A percentile compares a stretch with the other conserved stretches of the same genome.
Evolutionary conservation across 2,113 vertebrate genomes (phyloP).

Genomic region (Solenodon paradoxus): DNA sequence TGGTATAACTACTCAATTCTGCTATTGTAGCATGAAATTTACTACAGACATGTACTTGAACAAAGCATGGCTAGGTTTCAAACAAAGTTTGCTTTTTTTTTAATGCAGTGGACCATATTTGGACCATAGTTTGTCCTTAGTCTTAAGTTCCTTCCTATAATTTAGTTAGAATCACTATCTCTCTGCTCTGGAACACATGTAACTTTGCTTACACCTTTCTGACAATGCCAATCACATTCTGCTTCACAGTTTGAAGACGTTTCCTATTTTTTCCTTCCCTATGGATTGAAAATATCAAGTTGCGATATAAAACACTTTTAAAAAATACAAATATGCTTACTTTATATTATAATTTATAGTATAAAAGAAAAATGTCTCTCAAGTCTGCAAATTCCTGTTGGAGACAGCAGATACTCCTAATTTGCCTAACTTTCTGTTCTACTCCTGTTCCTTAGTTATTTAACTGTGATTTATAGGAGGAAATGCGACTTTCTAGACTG

Average conservation of each 20-base stretch:
- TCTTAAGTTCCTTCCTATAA: background rate
- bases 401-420: background rate
- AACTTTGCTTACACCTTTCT: background rate
- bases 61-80: background rate
- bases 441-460: background rate
- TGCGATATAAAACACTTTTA: no score
- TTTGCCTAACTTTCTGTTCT: slow-evolving; percentile 16
- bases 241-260: background rate
- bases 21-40: background rate
- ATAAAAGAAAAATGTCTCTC: background rate
- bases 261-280: background rate
- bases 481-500: background rate
- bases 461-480: background rate
- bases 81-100: background rate
- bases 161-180: background rate
- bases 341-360: background rate
- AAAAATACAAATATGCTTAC: no score
- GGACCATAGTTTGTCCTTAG: background rate
- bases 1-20: background rate
- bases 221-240: background rate
- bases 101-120: background rate
- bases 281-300: background rate
- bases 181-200: background rate
- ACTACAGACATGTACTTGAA: background rate
- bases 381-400: background rate